Base-by-base conservation (phyloP, 2,113 vertebrate genomes). In the Takifugu flavidus region DNA sequence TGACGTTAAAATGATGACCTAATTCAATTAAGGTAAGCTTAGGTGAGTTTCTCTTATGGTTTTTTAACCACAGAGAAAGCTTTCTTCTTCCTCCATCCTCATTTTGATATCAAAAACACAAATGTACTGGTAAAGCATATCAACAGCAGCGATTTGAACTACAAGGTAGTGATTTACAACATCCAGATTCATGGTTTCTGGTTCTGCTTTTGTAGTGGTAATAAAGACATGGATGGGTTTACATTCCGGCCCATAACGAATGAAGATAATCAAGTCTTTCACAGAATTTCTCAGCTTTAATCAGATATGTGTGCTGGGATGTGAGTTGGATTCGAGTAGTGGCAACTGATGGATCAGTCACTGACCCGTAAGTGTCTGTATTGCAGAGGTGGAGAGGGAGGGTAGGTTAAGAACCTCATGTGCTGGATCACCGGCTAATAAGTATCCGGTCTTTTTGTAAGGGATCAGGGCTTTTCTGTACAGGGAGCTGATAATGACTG, bases 361-460 rank as follows among this genome's bases (percentile, higher is more conserved):
- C 8, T 62, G 70, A 65, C 70, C 74, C 56, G 26, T 27, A 64
- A 52, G 65, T 70, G 55, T 76, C 69, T 56, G 58, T 51, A 43
- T 65, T 25, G n/a, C 67, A 46, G 66, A 56, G 44, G 44, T 44
- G 62, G 50, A 45, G 28, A 56, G 56, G 20, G 20, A 44, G 63
- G 57, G 50, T 29, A 57, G 57, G 58, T 72, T 72, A 64, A 67
- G 54, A 54, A 56, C 68, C 68, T 70, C 54, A 25, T 65, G 80
- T 58, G 49, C 57, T 63, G 74, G 66, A 80, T 80, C 65, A 73
- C 68, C 67, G 59, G 63, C 47, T 68, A 78, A 80, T 59, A 75
- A 64, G 67, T 61, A 76, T 78, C 50, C 68, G 57, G 11, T 65
- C 43, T 45, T 15, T 15, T 15, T 15, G 12, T 13, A 1, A 29